A percentile compares a stretch with the other conserved stretches of the same genome.
Evolutionary conservation across 2,888 invertebrate genomes (phyloP).

Genomic region (Alviniconcha strummeri): DNA sequence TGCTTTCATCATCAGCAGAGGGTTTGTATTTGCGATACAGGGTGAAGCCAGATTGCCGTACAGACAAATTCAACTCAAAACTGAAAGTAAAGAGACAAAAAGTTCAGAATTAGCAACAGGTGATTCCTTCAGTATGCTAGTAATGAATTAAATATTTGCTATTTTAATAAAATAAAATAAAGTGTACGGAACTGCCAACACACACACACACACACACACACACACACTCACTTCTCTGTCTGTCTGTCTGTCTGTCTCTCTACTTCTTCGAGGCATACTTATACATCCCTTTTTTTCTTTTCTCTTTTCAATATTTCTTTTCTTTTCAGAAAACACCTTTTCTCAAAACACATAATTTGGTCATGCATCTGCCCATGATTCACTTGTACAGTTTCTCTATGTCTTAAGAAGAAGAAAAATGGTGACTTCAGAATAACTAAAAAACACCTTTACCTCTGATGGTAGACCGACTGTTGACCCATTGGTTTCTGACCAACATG

Average conservation of each 20-base stretch:
- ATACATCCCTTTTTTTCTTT: not conserved
- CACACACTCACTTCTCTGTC: not conserved
- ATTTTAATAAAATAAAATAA: too few species aligned
- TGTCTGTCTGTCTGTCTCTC: not conserved
- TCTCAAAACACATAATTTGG: not conserved
- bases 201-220: too few species aligned
- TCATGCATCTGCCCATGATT: too few species aligned
- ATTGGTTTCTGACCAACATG: slow-evolving; percentile 64
- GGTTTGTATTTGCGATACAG: slow-evolving; percentile 67
- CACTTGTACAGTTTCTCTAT: too few species aligned
- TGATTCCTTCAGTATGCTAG: too few species aligned
- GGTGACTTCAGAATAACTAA: too few species aligned
- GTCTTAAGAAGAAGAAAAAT: too few species aligned
- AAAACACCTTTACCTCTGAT: slow-evolving; percentile 51
- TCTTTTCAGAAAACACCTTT: not conserved
- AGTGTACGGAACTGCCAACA: too few species aligned
- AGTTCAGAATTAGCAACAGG: not conserved
- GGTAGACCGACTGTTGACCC: slow-evolving; percentile 57
- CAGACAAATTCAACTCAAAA: slow-evolving; percentile 70
- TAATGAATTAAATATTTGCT: too few species aligned
- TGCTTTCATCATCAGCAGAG: slow-evolving; percentile 56
- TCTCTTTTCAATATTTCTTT: not conserved
- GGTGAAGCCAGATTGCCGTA: slow-evolving; percentile 70
- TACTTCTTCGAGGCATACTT: not conserved
- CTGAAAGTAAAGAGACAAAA: slow-evolving; percentile 44